Base-by-base conservation (phyloP, 2,888 invertebrate species). In the Aporophyla lueneburgensis region DNA sequence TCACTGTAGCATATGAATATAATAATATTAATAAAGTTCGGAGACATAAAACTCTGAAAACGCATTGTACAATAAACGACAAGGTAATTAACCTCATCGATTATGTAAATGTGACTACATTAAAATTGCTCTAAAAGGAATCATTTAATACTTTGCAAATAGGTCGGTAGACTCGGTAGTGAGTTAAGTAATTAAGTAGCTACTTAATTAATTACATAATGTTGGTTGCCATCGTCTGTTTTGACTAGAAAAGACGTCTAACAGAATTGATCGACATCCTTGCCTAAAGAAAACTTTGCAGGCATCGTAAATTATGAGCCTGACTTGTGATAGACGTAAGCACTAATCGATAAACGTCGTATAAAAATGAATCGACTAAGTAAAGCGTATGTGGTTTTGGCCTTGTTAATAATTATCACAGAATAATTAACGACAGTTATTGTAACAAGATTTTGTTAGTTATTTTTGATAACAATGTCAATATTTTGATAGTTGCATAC, bases 141-240 rank as follows among this genome's bases (percentile, higher is more conserved):
- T 76, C 76, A 81, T 81, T 87, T 87, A 83, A 86, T 81, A 71
- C 56, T 86, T 85, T 71, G 76, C 61, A 67, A 86, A 83, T 72
- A 76, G 51, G 58, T 80, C 59, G 67, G 58, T 71, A 58, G 68
- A 46, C 54, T 80, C 59, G 67, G 58, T 71, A 58, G 68, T 73
- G 54, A 81, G 74, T 75, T 71, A 77, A 87, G 75, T 87, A 87
- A 83, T 81, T 76, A 85, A 77, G 70, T 68, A 59, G 76, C 33
- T 73, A 54, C 33, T 46, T 74, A 80, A 86, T 74, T 81, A 62
- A 74, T 86, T 86, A 61, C 24, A 62, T 61, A 86, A 87, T 83
- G 40, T 75, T 67, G 63, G 68, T 68, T 69, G 74, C 46, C 71
- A 56, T 59, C 63, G 59, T 27, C 58, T 75, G 74, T 83, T 83